A percentile compares a stretch with the other conserved stretches of the same genome.
These are phyloP conservation scores for Mus pahari DNA, from an alignment of 2,113 vertebrate genomes.

Conservation along the genomic window DNA sequence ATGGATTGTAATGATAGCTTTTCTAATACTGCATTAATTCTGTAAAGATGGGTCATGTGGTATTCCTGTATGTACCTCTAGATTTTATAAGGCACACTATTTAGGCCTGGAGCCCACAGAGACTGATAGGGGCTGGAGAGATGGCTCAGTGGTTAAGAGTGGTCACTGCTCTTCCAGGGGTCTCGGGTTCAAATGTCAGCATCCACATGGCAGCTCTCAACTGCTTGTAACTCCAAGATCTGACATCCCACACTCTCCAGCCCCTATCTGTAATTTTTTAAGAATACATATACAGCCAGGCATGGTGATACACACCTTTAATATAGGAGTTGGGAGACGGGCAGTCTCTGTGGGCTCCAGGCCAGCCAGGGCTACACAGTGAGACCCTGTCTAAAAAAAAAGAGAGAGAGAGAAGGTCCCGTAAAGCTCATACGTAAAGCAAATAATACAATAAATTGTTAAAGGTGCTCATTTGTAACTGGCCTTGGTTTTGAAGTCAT, in stretches of 20 bases:
- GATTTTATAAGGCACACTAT: not conserved
- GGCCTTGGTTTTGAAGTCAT: not conserved
- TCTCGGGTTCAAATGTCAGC: too few species aligned
- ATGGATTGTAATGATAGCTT: not conserved
- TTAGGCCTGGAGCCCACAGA: too few species aligned
- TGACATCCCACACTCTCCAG: too few species aligned
- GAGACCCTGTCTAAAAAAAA: not conserved
- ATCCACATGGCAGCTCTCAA: too few species aligned
- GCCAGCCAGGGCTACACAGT: not conserved
- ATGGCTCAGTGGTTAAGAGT: too few species aligned
- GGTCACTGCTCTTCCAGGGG: too few species aligned
- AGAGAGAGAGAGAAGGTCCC: not conserved
- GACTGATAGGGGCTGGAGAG: too few species aligned
- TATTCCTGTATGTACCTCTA: not conserved
- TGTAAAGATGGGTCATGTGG: not conserved
- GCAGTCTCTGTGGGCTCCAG: not conserved
- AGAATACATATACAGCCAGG: not conserved
- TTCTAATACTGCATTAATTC: not conserved
- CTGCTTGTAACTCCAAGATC: too few species aligned
- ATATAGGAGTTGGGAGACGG: not conserved
- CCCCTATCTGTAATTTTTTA: not conserved
- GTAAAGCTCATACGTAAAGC: not conserved
- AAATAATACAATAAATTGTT: not conserved
- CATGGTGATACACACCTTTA: not conserved
- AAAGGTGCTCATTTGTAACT: not conserved